Evolutionary conservation across 2,888 invertebrate genomes (phyloP).

Genomic region (Gonocerus acuteangulatus): DNA sequence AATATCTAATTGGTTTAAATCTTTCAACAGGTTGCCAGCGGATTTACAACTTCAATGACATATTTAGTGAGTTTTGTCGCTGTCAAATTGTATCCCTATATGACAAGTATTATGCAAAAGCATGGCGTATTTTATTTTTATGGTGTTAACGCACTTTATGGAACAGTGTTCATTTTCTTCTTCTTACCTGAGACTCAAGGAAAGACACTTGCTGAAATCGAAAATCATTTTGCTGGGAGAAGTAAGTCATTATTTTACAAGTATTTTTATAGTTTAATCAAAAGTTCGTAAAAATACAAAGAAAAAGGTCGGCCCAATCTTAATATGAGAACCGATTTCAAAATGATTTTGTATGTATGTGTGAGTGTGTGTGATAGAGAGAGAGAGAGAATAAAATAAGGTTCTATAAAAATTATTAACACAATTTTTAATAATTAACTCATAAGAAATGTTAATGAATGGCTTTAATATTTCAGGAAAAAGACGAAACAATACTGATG

Average conservation of each 20-base stretch:
- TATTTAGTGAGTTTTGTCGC: slow-evolving; percentile 50
- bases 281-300: neutral
- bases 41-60: slow-evolving; percentile 46
- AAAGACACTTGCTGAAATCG: slow-evolving; percentile 48
- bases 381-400: too few species aligned
- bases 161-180: slow-evolving; percentile 47
- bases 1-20: too few species aligned
- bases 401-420: too few species aligned
- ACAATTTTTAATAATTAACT: too few species aligned
- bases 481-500: slow-evolving; percentile 17
- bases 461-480: neutral
- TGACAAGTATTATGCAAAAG: slow-evolving; percentile 34
- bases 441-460: too few species aligned
- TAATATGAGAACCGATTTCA: too few species aligned
- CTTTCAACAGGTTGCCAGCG: slow-evolving; percentile 43
- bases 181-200: slow-evolving; percentile 51
- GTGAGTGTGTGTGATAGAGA: too few species aligned
- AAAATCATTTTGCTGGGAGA: slow-evolving; percentile 44
- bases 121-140: slow-evolving; percentile 48
- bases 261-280: neutral
- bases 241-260: slow-evolving; percentile 27
- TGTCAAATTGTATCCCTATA: slow-evolving; percentile 47
- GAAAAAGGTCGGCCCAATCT: too few species aligned
- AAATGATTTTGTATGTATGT: too few species aligned
- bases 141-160: slow-evolving; percentile 45